phyloP scores from a whole-genome alignment of 1,140 invertebrate genomes.

The Conus ventricosus region DNA sequence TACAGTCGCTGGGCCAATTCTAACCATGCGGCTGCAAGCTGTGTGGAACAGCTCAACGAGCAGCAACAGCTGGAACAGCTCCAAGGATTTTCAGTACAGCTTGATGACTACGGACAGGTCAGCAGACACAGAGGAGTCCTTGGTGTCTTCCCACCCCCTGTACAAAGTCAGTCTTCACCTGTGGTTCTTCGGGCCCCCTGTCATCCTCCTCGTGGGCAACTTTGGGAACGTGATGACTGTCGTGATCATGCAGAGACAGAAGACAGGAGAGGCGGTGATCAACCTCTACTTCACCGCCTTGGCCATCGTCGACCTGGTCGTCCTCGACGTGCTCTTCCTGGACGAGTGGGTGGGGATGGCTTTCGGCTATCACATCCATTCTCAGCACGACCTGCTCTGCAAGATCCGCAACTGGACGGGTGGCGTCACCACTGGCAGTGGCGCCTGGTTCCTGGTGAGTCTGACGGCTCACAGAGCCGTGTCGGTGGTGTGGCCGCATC shows the following conservation, averaged over 20 bases:
- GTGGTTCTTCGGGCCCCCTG: neutral
- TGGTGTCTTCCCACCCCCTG: neutral
- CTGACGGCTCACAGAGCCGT: constrained; percentile 41
- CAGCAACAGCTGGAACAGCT: too few species aligned
- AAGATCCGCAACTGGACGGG: constrained; percentile 20
- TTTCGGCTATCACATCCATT: constrained; percentile 17
- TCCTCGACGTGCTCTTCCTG: neutral
- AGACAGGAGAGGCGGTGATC: neutral
- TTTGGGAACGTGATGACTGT: constrained; percentile 17
- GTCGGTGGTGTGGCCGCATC: constrained; percentile 29
- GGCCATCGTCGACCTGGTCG: neutral
- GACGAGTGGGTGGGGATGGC: neutral
- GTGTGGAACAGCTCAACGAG: too few species aligned
- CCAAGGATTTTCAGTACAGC: too few species aligned
- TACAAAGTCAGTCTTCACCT: neutral
- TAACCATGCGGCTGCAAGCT: too few species aligned
- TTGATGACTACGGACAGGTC: neutral
- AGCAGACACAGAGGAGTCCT: neutral
- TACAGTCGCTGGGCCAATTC: too few species aligned
- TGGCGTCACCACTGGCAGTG: neutral
- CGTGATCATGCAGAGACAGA: neutral
- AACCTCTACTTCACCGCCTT: constrained; percentile 18
- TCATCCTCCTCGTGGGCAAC: neutral
- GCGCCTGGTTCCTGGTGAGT: constrained; percentile 41
- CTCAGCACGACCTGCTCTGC: neutral